Conservation (phyloP, 2,888 invertebrate species). For the Bimastos eiseni region DNA sequence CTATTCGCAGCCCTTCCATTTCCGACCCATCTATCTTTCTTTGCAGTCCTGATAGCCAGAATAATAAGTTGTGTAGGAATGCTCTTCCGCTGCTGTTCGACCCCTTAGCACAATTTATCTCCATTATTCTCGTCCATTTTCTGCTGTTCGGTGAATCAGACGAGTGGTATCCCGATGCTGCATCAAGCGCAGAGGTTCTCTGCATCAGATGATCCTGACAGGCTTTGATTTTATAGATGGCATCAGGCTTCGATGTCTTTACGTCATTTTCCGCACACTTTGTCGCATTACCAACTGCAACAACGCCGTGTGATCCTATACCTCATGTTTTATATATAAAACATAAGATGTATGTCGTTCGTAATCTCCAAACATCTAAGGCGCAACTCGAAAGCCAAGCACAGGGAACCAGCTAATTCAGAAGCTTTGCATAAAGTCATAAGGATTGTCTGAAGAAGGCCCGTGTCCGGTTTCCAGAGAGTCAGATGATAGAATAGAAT, state of each 20-base stretch:
- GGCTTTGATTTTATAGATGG: not conserved
- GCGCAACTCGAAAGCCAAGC: too few species aligned
- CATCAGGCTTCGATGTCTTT: not conserved
- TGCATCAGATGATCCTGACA: not conserved
- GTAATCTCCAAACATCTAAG: too few species aligned
- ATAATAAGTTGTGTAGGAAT: not conserved
- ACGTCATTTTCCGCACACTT: not conserved
- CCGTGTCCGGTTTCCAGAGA: too few species aligned
- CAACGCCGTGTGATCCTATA: not conserved
- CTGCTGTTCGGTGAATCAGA: not conserved
- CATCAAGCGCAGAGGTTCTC: not conserved
- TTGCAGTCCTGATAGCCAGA: not conserved
- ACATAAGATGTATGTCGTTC: too few species aligned
- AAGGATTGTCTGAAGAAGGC: too few species aligned
- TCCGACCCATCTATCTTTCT: not conserved
- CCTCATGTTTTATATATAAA: too few species aligned
- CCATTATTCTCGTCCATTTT: not conserved
- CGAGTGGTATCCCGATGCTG: not conserved
- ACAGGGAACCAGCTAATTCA: too few species aligned
- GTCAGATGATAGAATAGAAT: too few species aligned
- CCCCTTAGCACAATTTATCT: not conserved
- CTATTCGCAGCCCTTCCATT: not conserved
- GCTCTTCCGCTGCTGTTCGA: not conserved
- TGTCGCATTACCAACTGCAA: not conserved
- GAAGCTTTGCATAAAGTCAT: too few species aligned